Percentiles rank a stretch among this genome's conserved stretches.
Evolutionary conservation across 2,113 vertebrate genomes (phyloP).

Genomic region (Crotalus helleri): DNA sequence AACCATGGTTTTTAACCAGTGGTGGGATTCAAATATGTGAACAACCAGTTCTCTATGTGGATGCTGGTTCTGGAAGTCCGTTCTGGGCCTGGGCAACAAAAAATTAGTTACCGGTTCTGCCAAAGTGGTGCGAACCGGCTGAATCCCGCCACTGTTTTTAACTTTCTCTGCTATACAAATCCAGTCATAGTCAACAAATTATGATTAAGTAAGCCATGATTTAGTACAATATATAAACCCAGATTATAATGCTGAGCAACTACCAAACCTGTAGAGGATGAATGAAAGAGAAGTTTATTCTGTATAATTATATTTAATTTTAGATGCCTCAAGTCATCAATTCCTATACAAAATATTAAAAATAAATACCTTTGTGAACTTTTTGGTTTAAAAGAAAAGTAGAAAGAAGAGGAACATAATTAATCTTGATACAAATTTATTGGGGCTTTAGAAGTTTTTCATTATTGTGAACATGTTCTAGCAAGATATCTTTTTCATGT

Average conservation of each 20-base stretch:
- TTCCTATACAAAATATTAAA: neutral
- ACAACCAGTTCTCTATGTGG: too few species aligned
- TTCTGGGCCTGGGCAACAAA: too few species aligned
- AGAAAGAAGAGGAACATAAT: neutral
- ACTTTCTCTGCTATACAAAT: neutral
- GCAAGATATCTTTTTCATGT: neutral
- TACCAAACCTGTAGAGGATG: neutral
- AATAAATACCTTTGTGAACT: neutral
- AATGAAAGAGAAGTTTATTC: neutral
- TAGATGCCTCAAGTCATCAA: neutral
- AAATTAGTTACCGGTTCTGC: too few species aligned
- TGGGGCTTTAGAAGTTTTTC: neutral
- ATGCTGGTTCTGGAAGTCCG: too few species aligned
- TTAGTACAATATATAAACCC: neutral
- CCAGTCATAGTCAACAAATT: neutral
- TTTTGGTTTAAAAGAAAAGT: neutral
- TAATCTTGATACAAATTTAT: neutral
- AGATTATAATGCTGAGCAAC: neutral
- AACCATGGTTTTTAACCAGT: neutral
- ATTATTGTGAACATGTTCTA: neutral
- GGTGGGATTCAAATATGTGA: too few species aligned
- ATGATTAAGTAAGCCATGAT: neutral
- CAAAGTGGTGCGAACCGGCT: too few species aligned
- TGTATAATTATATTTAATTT: neutral
- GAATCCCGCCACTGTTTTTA: neutral